These are phyloP conservation scores for Cyclina sinensis DNA, from an alignment of 1,140 invertebrate species.

Conservation along the genomic window DNA sequence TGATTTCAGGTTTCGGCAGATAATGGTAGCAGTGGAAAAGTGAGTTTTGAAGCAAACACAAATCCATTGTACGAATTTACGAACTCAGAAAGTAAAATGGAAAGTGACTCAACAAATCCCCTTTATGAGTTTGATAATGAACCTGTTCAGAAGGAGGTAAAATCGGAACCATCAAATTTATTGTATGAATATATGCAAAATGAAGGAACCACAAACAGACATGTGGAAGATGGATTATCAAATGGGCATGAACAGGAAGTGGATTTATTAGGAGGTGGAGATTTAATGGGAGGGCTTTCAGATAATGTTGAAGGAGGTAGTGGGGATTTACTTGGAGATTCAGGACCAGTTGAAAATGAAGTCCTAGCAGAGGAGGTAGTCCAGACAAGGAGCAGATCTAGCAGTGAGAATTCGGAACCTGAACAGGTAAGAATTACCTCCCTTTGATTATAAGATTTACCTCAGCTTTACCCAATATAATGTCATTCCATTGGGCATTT, in stretches of 20 bases:
- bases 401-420: constrained; percentile 9
- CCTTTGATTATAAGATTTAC: background rate
- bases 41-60: constrained; percentile 55
- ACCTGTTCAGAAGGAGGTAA: constrained; percentile 47
- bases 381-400: constrained; percentile 16
- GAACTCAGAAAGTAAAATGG: constrained; percentile 42
- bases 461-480: no score
- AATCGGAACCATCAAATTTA: constrained; percentile 69
- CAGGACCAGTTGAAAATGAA: constrained; percentile 22
- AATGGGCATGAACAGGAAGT: constrained; percentile 60
- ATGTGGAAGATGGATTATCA: constrained; percentile 51
- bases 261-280: constrained; percentile 47
- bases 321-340: constrained; percentile 28
- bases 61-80: constrained; percentile 67
- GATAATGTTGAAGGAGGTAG: constrained; percentile 37
- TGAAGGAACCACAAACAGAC: constrained; percentile 60
- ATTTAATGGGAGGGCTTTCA: background rate
- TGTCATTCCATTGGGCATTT: no score
- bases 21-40: constrained; percentile 48
- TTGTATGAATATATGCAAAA: constrained; percentile 71
- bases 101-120: constrained; percentile 62
- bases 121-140: constrained; percentile 70
- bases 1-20: constrained; percentile 41
- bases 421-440: background rate
- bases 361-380: constrained; percentile 4